A percentile compares a stretch with the other conserved stretches of the same genome.
Conservation (phyloP, 2,888 invertebrate genomes). For the Clusia tigrina region DNA sequence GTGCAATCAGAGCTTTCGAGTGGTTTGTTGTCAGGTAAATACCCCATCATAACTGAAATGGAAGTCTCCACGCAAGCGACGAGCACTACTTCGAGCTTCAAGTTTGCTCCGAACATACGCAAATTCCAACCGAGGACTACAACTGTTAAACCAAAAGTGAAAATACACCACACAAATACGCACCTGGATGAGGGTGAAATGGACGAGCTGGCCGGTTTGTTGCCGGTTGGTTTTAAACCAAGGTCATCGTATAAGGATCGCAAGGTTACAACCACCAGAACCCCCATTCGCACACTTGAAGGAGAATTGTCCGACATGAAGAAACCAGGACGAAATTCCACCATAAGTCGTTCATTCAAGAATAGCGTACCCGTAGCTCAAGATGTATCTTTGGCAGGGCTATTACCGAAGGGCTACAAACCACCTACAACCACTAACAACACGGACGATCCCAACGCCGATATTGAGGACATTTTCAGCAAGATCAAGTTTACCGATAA, state of each 20-base stretch:
- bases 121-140: slow-evolving; percentile 71
- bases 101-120: slow-evolving; percentile 71
- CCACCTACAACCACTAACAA: slow-evolving; percentile 51
- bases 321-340: slow-evolving; percentile 59
- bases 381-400: slow-evolving; percentile 66
- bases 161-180: slow-evolving; percentile 50
- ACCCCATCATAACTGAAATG: slow-evolving; percentile 75
- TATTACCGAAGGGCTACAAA: slow-evolving; percentile 72
- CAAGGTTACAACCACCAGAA: slow-evolving; percentile 66
- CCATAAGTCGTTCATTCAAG: slow-evolving; percentile 67
- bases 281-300: slow-evolving; percentile 42
- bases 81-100: slow-evolving; percentile 65
- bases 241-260: slow-evolving; percentile 48
- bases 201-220: slow-evolving; percentile 70
- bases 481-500: slow-evolving; percentile 60
- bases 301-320: slow-evolving; percentile 32
- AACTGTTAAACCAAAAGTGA: slow-evolving; percentile 60
- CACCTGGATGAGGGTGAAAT: slow-evolving; percentile 60
- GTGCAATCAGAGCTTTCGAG: slow-evolving; percentile 86
- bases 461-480: slow-evolving; percentile 53
- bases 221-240: slow-evolving; percentile 70
- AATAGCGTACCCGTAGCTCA: slow-evolving; percentile 68
- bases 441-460: slow-evolving; percentile 24
- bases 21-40: slow-evolving; percentile 76
- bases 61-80: slow-evolving; percentile 59